Conservation (phyloP, 2,797 vertebrate species). For the Denticeps clupeoides region DNA sequence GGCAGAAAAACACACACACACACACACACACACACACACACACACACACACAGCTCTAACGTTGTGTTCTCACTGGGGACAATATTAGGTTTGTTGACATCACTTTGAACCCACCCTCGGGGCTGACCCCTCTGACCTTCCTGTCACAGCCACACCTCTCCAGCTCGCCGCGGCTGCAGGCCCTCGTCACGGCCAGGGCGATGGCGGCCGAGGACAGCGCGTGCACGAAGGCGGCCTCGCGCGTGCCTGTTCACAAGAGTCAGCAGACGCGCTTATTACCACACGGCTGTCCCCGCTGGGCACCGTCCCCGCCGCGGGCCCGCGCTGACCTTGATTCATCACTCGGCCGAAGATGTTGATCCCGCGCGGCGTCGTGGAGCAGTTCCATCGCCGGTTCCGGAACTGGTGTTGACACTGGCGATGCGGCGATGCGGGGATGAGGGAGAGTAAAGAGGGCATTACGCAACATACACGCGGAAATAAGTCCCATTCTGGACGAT, state of each 20-base stretch:
- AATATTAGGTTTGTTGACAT: too few relatives aligned
- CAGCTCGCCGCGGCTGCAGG: constrained; percentile 66
- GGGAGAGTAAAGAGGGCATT: neutral
- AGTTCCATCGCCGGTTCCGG: constrained; percentile 62
- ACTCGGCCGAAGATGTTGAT: constrained; percentile 65
- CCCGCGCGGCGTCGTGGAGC: constrained; percentile 64
- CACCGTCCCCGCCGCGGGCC: neutral
- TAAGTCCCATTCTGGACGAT: too few relatives aligned
- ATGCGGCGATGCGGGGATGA: neutral
- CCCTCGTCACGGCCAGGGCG: constrained; percentile 62
- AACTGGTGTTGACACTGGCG: constrained; percentile 66
- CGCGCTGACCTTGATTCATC: constrained; percentile 58
- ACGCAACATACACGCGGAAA: too few relatives aligned
- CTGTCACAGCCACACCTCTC: constrained; percentile 65
- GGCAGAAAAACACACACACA: neutral
- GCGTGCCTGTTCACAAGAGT: constrained; percentile 45
- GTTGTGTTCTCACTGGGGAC: too few relatives aligned
- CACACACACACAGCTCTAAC: too few relatives aligned
- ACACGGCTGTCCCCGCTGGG: too few relatives aligned
- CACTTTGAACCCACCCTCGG: constrained; percentile 51
- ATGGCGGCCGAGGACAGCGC: constrained; percentile 53
- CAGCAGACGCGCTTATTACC: too few relatives aligned
- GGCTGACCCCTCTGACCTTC: constrained; percentile 64
- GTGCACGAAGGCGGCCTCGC: constrained; percentile 61
- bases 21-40: neutral